phyloP scores from a whole-genome alignment of 2,888 invertebrate genomes.

The Oegoconia quadripuncta region DNA sequence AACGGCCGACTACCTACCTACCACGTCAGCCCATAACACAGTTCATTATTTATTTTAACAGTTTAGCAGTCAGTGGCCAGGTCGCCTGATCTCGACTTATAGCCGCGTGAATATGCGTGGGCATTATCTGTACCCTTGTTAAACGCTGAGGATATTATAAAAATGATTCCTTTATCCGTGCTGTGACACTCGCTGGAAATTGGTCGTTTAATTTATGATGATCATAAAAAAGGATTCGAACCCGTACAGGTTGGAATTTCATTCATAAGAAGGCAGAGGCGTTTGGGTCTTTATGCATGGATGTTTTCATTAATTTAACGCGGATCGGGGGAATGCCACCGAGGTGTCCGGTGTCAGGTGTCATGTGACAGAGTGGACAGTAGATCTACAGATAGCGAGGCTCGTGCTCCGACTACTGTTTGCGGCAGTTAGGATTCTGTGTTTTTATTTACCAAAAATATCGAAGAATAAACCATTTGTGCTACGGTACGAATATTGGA shows the following conservation, averaged over 20 bases:
- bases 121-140: slow-evolving; percentile 78
- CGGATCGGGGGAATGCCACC: slow-evolving; percentile 61
- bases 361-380: slow-evolving; percentile 47
- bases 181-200: slow-evolving; percentile 78
- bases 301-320: slow-evolving; percentile 79
- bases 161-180: slow-evolving; percentile 77
- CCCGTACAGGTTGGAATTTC: slow-evolving; percentile 75
- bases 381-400: slow-evolving; percentile 50
- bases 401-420: slow-evolving; percentile 63
- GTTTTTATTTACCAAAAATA: not conserved
- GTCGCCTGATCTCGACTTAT: slow-evolving; percentile 67
- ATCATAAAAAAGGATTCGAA: slow-evolving; percentile 76
- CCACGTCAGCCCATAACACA: slow-evolving; percentile 68
- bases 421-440: not conserved
- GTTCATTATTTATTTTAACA: slow-evolving; percentile 80
- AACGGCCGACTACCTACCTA: slow-evolving; percentile 68
- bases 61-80: slow-evolving; percentile 75
- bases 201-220: slow-evolving; percentile 75
- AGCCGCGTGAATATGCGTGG: slow-evolving; percentile 76
- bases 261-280: slow-evolving; percentile 80
- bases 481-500: no score
- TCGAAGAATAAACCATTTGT: no score
- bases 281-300: slow-evolving; percentile 76
- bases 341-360: slow-evolving; percentile 65
- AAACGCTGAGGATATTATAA: slow-evolving; percentile 78